Evolutionary conservation across 2,888 invertebrate genomes (phyloP), one percentile per base, ranked within the genome.

Genomic region (Andrena minutula): DNA sequence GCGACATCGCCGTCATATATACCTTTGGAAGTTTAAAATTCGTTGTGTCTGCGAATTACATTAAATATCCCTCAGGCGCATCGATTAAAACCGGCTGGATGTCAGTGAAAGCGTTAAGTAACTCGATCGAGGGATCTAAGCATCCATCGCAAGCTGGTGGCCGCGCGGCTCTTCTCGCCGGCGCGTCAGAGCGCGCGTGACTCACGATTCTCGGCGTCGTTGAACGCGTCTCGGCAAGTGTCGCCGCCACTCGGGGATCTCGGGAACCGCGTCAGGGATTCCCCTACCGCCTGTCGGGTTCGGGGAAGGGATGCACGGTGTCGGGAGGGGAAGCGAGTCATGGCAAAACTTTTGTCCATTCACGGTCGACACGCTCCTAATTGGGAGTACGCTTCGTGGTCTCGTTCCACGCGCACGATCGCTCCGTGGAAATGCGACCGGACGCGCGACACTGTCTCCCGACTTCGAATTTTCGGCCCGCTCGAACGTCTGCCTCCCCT

Each of bases 271-370:
- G 83, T 88, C 84, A 82, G 89, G 89, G 90, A 91, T 90, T 89
- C 88, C 91, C 90, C 90, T 86, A 89, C 88, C 86, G 75, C 84
- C 58, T 63, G 65, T 49, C 70, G 79, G 70, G 72, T 71, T 47
- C 78, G 89, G 68, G 71, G 71, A 80, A 49, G 35, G 30, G 41
- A 30, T 49, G 32, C 49, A 41, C 32, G 63, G 86, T 58, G 89
- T 82, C 83, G 87, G 28, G 49, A 75, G 75, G 82, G 81, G 75
- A 68, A 80, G 28, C 58, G 81, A 84, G 83, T 77, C 80, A 87
- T 91, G 87, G 93, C 88, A 90, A 92, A 93, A 93, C 91, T 93
- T 92, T 93, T 93, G 93, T 93, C 93, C 92, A 89, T 91, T 90
- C 87, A 89, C 88, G 85, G 86, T 87, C 87, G 87, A 84, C 91